A percentile compares a stretch with the other conserved stretches of the same genome.
phyloP scores from a whole-genome alignment of 2,888 invertebrate species.

The Tolmerus cingulatus region DNA sequence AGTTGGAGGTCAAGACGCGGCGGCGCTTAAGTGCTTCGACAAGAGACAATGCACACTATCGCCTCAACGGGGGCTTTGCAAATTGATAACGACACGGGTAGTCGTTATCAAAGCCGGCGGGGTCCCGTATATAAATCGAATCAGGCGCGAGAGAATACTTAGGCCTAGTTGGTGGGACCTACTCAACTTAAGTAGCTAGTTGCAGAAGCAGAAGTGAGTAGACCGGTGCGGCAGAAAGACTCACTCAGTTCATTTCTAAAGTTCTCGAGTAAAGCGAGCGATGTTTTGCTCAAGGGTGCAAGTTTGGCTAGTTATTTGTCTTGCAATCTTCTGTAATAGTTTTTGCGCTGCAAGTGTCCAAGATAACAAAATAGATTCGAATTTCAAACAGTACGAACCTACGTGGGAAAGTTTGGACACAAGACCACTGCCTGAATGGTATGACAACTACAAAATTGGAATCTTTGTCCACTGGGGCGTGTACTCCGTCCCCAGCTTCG shows the following conservation, averaged over 20 bases:
- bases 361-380: background rate
- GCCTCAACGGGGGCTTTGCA: background rate
- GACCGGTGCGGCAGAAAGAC: background rate
- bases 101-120: background rate
- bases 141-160: background rate
- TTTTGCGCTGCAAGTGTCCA: background rate
- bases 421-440: slow-evolving; percentile 88
- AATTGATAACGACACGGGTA: background rate
- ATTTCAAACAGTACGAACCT: slow-evolving; percentile 67
- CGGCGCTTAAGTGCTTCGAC: background rate
- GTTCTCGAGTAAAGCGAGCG: background rate
- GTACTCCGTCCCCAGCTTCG: slow-evolving; percentile 87
- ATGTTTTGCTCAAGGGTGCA: background rate
- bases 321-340: background rate
- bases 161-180: background rate
- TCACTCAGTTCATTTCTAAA: background rate
- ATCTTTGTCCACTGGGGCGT: slow-evolving; percentile 96
- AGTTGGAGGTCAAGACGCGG: background rate
- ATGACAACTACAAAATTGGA: slow-evolving; percentile 85
- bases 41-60: background rate
- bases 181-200: background rate
- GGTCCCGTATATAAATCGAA: background rate
- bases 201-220: background rate
- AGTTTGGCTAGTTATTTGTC: background rate
- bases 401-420: slow-evolving; percentile 86